Base-by-base conservation (phyloP, 2,797 vertebrate species). In the Centroberyx gerrardi region DNA sequence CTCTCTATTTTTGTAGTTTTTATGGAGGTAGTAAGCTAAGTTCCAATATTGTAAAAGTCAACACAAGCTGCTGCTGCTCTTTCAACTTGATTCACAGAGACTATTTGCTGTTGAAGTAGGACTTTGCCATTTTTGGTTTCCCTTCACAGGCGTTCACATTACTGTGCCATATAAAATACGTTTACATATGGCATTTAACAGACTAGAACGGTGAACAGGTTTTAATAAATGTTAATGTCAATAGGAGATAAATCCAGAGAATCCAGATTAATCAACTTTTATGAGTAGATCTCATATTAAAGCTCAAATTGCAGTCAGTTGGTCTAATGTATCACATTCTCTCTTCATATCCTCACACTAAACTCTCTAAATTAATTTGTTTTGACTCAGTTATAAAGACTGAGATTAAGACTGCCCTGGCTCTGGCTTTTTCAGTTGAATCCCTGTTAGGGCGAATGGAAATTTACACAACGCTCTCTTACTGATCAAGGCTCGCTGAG, bases 11-110 rank as follows among this genome's bases (percentile, higher is more conserved):
- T 48, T 51, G 22, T 48, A 38, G n/a, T 55, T 74, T 79, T 75
- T 53, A 56, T 61, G 12, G 9, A 62, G 36, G 59, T 58, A 1
- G 28, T 46, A 59, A 77, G 31, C 62, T 83, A 52, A 42, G 49
- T 27, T 53, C 55, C 38, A 63, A 62, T 73, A 81, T 76, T 49
- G 31, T 69, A 56, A 73, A 76, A 80, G 73, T 85, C 80, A 82
- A 68, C 73, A 83, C 66, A 73, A 56, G 48, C 75, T 52, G 54
- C 59, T 76, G 48, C 74, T 76, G 22, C 61, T 63, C 49, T 75
- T 78, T 76, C 54, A 58, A 59, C 61, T 46, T 65, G 36, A 76
- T 84, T 80, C 63, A 82, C 56, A 13, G 29, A 46, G 48, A 69
- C 54, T 46, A 28, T 77, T 80, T 74, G 12, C 80, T 56, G 72